Conservation (phyloP, 2,888 invertebrate genomes). For the Dicyrtoma fusca region DNA sequence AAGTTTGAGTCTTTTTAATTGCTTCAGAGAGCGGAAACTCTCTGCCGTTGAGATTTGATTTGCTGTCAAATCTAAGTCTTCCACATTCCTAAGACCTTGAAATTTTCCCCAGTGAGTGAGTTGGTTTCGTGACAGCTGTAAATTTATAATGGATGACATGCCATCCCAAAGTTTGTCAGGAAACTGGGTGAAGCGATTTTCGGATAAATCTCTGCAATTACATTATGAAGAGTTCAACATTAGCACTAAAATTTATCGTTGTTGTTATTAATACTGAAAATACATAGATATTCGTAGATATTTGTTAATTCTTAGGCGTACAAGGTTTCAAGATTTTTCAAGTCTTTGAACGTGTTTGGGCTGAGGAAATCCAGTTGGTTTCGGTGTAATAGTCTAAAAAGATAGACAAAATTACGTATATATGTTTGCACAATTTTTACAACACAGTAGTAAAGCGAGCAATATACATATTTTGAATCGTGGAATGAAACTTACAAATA, state of each 20-base stretch:
- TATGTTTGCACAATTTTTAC: background rate
- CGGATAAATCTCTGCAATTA: conserved; percentile 65
- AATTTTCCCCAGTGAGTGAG: conserved; percentile 68
- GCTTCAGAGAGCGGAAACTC: conserved; percentile 60
- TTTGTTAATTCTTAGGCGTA: too few relatives aligned
- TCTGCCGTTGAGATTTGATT: conserved; percentile 68
- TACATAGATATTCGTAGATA: conserved; percentile 1
- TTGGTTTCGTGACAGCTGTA: conserved; percentile 71
- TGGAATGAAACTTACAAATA: conserved; percentile 66
- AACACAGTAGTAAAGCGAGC: background rate
- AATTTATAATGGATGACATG: conserved; percentile 65
- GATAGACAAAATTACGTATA: conserved; percentile 8
- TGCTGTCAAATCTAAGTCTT: conserved; percentile 72
- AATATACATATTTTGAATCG: conserved; percentile 30
- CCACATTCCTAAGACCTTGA: conserved; percentile 65
- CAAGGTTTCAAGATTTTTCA: conserved; percentile 69
- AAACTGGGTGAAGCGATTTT: conserved; percentile 67
- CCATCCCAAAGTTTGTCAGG: conserved; percentile 67
- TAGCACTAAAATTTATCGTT: too few relatives aligned
- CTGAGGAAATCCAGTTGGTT: conserved; percentile 69
- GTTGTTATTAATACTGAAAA: conserved; percentile 4
- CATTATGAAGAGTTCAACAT: too few relatives aligned
- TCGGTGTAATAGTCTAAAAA: conserved; percentile 69
- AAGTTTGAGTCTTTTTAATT: conserved; percentile 68
- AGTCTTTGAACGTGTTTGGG: conserved; percentile 64